Evolutionary conservation across 1,140 invertebrate genomes (phyloP), one percentile per base, ranked within the genome.

Genomic region (Dreissena rostriformis): DNA sequence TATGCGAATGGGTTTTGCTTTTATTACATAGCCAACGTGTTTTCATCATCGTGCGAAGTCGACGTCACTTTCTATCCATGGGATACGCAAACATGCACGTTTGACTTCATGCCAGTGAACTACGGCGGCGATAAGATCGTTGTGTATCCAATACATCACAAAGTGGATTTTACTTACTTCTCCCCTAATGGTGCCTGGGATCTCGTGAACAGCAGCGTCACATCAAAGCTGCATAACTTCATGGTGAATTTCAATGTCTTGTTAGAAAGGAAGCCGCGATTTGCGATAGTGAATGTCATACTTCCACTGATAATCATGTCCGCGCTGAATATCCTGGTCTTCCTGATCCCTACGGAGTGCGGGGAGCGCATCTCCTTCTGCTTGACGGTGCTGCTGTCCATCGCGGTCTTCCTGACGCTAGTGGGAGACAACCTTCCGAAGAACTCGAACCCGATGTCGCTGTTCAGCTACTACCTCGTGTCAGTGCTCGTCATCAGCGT

Each of bases 331-430:
- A 91, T 95, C 14, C 90, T 95, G 5, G 94, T 95, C 17, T 95
- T 95, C 90, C 94, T 94, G 85, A 90, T 95, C 63, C 95, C 95
- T 12, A 94, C 95, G 0, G 95, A 95, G 82, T 94, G 93, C 19
- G 95, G 95, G 0, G 95, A 95, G 87, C 94, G 95, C 86, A 94
- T 95, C 70, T 93, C 94, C 8, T 92, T 95, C 22, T 94, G 95
- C 49, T 90, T 95, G 52, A 95, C 95, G 12, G 94, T 95, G 7
- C 90, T 95, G 2, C 89, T 95, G 17, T 94, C 95, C 7, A 94
- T 95, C 86, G 94, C 94, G 67, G 95, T 95, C 22, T 95, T 95
- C 88, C 94, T 95, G 92, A 89, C 95, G 70, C 93, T 94, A 77
- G 94, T 95, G 61, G 94, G 94, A n/a, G 72, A 74, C n/a, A 55